Conservation (phyloP, 2,888 invertebrate species). For the Drymonia ruficornis region DNA sequence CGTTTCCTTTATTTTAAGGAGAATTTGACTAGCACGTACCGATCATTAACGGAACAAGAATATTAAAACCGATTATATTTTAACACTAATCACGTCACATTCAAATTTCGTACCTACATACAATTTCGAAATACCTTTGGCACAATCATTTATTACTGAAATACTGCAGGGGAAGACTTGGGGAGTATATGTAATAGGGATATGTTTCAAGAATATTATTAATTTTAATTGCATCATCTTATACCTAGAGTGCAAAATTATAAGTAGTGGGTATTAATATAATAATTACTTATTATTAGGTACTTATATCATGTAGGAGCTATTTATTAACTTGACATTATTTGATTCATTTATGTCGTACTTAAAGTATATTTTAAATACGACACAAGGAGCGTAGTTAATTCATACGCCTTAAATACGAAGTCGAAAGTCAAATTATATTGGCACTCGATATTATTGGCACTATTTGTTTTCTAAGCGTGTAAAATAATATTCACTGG, state of each 20-base stretch:
- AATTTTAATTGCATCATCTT: constrained; percentile 66
- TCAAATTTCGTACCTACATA: constrained; percentile 51
- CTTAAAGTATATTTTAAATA: constrained; percentile 28
- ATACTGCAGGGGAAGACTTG: constrained; percentile 82
- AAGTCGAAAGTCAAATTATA: constrained; percentile 39
- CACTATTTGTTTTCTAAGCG: constrained; percentile 56
- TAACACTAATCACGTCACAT: constrained; percentile 49
- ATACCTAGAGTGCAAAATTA: constrained; percentile 79
- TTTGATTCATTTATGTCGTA: constrained; percentile 29
- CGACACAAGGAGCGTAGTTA: constrained; percentile 24
- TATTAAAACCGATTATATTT: constrained; percentile 39
- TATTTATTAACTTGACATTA: constrained; percentile 43
- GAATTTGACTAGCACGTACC: constrained; percentile 78
- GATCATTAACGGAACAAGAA: constrained; percentile 54
- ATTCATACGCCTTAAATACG: constrained; percentile 33
- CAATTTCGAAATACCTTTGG: constrained; percentile 74
- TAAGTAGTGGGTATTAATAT: constrained; percentile 61
- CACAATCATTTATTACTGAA: constrained; percentile 74
- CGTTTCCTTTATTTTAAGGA: constrained; percentile 64
- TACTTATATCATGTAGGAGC: constrained; percentile 37
- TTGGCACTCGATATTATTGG: constrained; percentile 76
- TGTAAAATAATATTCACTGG: constrained; percentile 56
- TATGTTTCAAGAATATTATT: constrained; percentile 73
- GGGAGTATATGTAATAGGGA: constrained; percentile 69
- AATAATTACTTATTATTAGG: constrained; percentile 52